Base-by-base conservation (phyloP, 37 sponge, comb jelly and placozoan genomes). In the Beroe ovata region DNA sequence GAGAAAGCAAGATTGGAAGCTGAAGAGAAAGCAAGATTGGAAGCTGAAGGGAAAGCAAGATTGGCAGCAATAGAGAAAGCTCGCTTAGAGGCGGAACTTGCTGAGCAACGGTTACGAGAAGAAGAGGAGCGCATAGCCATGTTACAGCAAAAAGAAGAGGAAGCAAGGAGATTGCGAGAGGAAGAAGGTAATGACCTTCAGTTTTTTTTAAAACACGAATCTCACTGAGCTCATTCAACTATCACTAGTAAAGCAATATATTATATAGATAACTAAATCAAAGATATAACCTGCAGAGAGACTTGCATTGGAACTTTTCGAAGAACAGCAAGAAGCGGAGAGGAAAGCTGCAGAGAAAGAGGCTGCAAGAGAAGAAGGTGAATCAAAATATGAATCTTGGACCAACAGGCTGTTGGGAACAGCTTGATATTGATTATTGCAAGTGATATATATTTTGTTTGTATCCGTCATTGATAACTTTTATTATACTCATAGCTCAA, bases 271-370 rank as follows among this genome's bases (percentile, higher is more conserved):
- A n/a, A n/a, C n/a, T n/a, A n/a, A n/a, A n/a, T n/a, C n/a, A n/a
- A n/a, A n/a, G n/a, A n/a, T n/a, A n/a, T n/a, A n/a, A n/a, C 19
- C 32, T 69, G 3, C 71, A 69, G 71, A 69, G 71, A 38, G 84
- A 40, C 23, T 40, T n/a, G 84, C 84, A 2, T 1, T 25, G 19
- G 84, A 77, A 42, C 8, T 8, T 16, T 77, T 42, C 29, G 84
- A 77, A 77, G 84, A 77, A 42, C 8, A 77, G 8, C n/a, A 16
- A 23, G 84, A 77, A 25, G 84, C 84, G 8, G 84, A 77, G 41
- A 77, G 84, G 54, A 77, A 42, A 42, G 84, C 84, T 18, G 84
- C 84, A 6, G 84, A 77, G 54, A 77, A 77, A 29, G 84, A 77
- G 23, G 84, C 84, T 2, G 84, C 84, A 3, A 8, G 84, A 77